phyloP scores from a whole-genome alignment of 2,888 invertebrate genomes.

The Aproaerema taeniolella region DNA sequence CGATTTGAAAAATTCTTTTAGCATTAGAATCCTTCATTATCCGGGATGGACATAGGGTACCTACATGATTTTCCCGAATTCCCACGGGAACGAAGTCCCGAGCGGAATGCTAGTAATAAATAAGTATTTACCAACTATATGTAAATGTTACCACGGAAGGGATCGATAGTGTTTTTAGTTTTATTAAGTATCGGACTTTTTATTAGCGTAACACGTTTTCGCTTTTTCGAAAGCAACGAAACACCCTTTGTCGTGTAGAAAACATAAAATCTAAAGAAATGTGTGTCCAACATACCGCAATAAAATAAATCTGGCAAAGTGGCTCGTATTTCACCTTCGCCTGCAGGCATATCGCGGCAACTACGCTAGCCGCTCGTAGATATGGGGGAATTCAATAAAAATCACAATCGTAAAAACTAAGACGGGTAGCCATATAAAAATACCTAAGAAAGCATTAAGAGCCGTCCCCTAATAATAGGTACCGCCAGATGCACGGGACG shows the following conservation, averaged over 20 bases:
- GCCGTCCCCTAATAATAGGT: conserved; percentile 73
- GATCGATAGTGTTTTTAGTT: too few relatives aligned
- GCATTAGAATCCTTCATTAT: too few relatives aligned
- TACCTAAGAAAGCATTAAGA: conserved; percentile 74
- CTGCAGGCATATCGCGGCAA: conserved; percentile 48
- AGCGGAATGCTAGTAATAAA: too few relatives aligned
- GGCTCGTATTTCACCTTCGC: conserved; percentile 69
- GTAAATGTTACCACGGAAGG: too few relatives aligned
- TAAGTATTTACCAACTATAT: too few relatives aligned
- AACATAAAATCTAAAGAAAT: conserved; percentile 43
- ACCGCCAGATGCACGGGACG: conserved; percentile 76
- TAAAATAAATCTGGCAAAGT: conserved; percentile 70
- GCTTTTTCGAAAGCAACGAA: conserved; percentile 3
- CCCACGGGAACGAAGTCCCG: too few relatives aligned
- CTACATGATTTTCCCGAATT: too few relatives aligned
- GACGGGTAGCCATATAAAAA: conserved; percentile 71
- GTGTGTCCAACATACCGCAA: conserved; percentile 48
- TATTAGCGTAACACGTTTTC: conserved; percentile 6
- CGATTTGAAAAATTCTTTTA: too few relatives aligned
- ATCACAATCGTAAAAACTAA: conserved; percentile 75
- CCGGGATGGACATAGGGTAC: too few relatives aligned
- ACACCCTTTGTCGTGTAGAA: conserved; percentile 28
- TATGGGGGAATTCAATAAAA: conserved; percentile 69
- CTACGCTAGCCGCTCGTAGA: conserved; percentile 42
- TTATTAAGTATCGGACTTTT: too few relatives aligned